Evolutionary conservation across 2,797 vertebrate species (phyloP), one percentile per base, ranked within the genome.

Genomic region (Phaenicophaeus curvirostris): DNA sequence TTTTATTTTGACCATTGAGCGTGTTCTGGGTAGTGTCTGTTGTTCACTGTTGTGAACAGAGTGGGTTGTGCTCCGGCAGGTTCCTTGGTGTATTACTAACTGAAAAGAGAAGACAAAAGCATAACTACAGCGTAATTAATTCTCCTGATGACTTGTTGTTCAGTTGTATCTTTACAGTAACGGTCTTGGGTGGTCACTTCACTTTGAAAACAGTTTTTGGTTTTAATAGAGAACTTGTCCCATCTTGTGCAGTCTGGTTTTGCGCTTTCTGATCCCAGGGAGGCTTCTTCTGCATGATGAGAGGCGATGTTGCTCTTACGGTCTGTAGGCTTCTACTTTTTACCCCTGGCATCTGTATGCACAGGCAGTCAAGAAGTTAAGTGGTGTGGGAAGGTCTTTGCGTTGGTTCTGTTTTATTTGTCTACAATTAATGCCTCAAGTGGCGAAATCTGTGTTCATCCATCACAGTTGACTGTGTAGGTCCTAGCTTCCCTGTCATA

Each of bases 241-340:
- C 3, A 3, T 61, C 18, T 33, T 84, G 2, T 42, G 33, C 37
- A 21, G 3, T 33, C 53, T 53, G 19, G 4, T 84, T 83, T 68
- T 66, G 37, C 42, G 31, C n/a, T 79, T 54, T 73, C 65, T 90
- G 46, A 35, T 83, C 63, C 31, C 61, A 0, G 0, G 8, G 57
- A 42, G 31, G 16, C 67, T 80, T 83, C 42, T 68, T 41, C 13
- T 17, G 85, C 37, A 5, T 89, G 27, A 25, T 39, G 19, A 15
- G 61, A 48, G 50, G 42, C 0, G 0, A 5, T 46, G 54, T n/a
- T 94, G 67, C 61, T 78, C 13, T 46, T 46, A 33, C 0, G 8
- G 54, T 13, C 30, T 50, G n/a, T 21, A 67, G 28, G 25, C 35
- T 78, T 81, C 24, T 13, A 12, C 13, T 28, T 50, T 23, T 46